Base-by-base conservation (phyloP, 2,113 vertebrate species). In the Cyanocitta stelleri region DNA sequence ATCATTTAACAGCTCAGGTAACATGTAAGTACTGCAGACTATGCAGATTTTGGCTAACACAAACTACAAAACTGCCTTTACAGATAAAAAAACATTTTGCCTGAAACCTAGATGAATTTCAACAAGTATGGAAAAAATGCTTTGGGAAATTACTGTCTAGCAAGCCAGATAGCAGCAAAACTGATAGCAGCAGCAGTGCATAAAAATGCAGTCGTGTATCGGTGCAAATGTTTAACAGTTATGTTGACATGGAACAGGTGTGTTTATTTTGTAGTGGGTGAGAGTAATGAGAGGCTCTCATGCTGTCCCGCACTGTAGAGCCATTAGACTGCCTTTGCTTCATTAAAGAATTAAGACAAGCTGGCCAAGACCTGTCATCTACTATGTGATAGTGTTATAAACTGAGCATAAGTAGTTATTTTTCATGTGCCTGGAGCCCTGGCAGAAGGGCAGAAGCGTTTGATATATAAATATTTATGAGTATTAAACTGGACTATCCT, bases 321-420 rank as follows among this genome's bases (percentile, higher is more conserved):
- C 46, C 59, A 9, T 3, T 32, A 9, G 32, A 23, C 56, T 49
- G 55, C 69, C 35, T 72, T 43, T 44, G 71, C 49, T 33, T 56
- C 10, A 1, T 33, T 56, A 22, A 39, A 6, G 41, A 49, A 68
- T 44, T 9, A 13, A 43, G 26, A 12, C 26, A 52, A 37, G n/a
- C 13, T 55, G 26, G 69, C 74, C 37, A 49, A 24, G 61, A 21
- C 29, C 11, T n/a, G 33, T 32, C 61, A 35, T 8, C 43, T 66
- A 0, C 22, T n/a, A 0, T 13, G 20, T 17, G 29, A 33, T 1
- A 33, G 41, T 13, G 5, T 29, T 87, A 61, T 3, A 52, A 76
- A 68, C 16, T 26, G 44, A 75, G 21, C 27, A 1, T 13, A 46
- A 52, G 20, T 32, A 20, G 46, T 61, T 69, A 21, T 3, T 72